Percentiles rank a stretch among this genome's conserved stretches.
Conservation (phyloP, 2,888 invertebrate species). For the Dyspetes luteomarginatus region DNA sequence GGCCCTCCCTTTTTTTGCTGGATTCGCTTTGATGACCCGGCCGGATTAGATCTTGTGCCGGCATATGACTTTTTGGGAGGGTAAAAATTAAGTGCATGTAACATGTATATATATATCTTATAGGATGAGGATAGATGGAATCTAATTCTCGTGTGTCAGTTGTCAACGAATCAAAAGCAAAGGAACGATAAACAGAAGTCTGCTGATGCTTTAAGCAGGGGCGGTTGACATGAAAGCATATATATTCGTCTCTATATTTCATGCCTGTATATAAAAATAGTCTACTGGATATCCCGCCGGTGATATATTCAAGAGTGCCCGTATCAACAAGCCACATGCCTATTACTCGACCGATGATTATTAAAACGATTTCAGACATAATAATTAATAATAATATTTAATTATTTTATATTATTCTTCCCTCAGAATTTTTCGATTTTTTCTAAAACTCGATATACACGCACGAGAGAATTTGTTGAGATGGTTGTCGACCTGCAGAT, state of each 20-base stretch:
- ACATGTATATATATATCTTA: constrained; percentile 3
- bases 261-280: neutral
- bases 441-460: neutral
- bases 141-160: constrained; percentile 63
- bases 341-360: neutral
- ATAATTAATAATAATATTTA: constrained; percentile 4
- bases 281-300: neutral
- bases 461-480: constrained; percentile 30
- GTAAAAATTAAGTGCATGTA: constrained; percentile 11
- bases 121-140: constrained; percentile 57
- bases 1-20: neutral
- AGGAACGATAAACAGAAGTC: constrained; percentile 62
- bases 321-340: neutral
- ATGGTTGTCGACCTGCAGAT: constrained; percentile 48
- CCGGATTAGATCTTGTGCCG: constrained; percentile 19
- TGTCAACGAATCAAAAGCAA: constrained; percentile 29
- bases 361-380: neutral
- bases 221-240: constrained; percentile 55
- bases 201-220: constrained; percentile 28
- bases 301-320: constrained; percentile 21
- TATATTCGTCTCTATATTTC: neutral
- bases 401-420: neutral
- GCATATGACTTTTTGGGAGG: constrained; percentile 36
- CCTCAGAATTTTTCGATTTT: neutral
- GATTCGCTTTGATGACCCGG: neutral